Base-by-base conservation (phyloP, 2,888 invertebrate genomes). In the Cataglyphis altisquamis region DNA sequence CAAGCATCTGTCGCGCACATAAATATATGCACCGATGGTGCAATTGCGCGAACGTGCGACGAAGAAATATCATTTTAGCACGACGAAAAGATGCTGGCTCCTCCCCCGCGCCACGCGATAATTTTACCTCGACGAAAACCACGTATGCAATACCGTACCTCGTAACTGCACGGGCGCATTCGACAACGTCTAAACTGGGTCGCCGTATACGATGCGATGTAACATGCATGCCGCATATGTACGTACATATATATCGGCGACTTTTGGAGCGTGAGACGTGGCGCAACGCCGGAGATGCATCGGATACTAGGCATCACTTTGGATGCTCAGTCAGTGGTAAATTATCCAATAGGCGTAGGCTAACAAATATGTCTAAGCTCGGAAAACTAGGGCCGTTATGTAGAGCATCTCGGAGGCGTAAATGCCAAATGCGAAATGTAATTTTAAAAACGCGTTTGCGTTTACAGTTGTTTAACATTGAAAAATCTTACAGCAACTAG, bases 331-430 rank as follows among this genome's bases (percentile, higher is more conserved):
- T 57, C 68, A 39, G 57, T 12, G 32, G 70, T 78, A 70, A 78
- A 78, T 78, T 70, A 78, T 70, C 70, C 77, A 68, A 78, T 78
- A 75, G 75, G 66, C 66, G 66, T 75, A 68, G 41, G 18, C 68
- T 18, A 68, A 25, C 52, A 52, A 52, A n/a, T n/a, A 57, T 29
- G 55, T 68, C 55, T 55, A 67, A 68, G 18, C 36, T 64, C 21
- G 25, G 64, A 55, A 67, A 68, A 41, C 68, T 18, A 21, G 15
- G 21, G 1, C 4, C 55, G 41, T 15, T 36, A 77, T 77, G 41
- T 55, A 77, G 67, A 29, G 4, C 67, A 29, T 15, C 9, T 15
- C 8, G 77, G 12, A 25, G n/a, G 25, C 29, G 29, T 25, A 55
- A 62, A 75, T 18, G 39, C 25, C 25, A 55, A 67, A 29, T 29